Conservation (phyloP, 2,888 invertebrate genomes). For the Caenorhabditis auriculariae region DNA sequence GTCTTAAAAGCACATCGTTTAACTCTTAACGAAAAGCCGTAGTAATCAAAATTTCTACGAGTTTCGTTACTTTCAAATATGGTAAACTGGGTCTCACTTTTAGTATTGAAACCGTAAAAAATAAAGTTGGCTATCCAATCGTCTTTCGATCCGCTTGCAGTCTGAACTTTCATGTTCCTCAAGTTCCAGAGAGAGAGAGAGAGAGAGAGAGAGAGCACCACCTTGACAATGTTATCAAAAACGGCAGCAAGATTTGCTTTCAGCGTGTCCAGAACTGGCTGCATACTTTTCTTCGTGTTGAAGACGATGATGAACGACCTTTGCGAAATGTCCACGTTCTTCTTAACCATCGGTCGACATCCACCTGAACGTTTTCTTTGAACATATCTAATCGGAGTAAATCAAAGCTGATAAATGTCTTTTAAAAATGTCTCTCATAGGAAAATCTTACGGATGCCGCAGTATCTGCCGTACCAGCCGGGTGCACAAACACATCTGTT, state of each 20-base stretch:
- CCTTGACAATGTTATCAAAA: slow-evolving; percentile 5
- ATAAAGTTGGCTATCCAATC: slow-evolving; percentile 25
- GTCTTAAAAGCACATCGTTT: too few relatives aligned
- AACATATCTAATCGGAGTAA: too few relatives aligned
- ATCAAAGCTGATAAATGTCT: too few relatives aligned
- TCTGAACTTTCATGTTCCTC: too few relatives aligned
- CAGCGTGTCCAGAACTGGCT: slow-evolving; percentile 7
- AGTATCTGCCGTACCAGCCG: slow-evolving; percentile 28
- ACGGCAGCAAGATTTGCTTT: slow-evolving; percentile 5
- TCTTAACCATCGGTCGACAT: slow-evolving; percentile 25
- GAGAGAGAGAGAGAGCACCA: too few relatives aligned
- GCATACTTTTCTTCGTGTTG: slow-evolving; percentile 22
- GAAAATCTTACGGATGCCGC: slow-evolving; percentile 14
- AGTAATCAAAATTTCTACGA: too few relatives aligned
- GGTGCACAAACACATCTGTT: slow-evolving; percentile 29
- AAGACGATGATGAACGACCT: slow-evolving; percentile 22
- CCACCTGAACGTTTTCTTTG: slow-evolving; percentile 20
- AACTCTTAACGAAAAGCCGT: too few relatives aligned
- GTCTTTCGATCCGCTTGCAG: slow-evolving; percentile 1
- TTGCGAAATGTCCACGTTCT: slow-evolving; percentile 17
- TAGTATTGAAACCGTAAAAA: slow-evolving; percentile 17
- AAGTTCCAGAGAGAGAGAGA: too few relatives aligned
- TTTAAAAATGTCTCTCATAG: not conserved
- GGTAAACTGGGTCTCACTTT: not conserved
- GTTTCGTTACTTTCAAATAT: too few relatives aligned